Base-by-base conservation (phyloP, 2,888 invertebrate species). In the Arge pagana region DNA sequence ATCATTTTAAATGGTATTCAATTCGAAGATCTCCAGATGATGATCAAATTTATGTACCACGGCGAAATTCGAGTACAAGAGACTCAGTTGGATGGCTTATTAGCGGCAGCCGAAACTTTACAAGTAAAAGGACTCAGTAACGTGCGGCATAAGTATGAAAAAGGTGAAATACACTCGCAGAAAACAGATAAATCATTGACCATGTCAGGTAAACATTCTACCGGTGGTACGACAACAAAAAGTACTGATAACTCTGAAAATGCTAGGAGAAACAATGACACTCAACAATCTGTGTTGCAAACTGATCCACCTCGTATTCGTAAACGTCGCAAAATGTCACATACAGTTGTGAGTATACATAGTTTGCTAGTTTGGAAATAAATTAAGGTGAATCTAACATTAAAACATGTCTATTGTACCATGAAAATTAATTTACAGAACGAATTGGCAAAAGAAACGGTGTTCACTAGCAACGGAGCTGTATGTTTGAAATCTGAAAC, bases 31-130 rank as follows among this genome's bases (percentile, higher is more conserved):
- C 64, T 80, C 3, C 73, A 76, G 56, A 68, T 76, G 43, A 75
- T 81, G 26, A 68, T 81, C 18, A 77, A 77, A 50, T 81, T 80
- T 58, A 79, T 81, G 75, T 81, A 81, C 62, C 71, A 72, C 54
- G 81, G 81, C 13, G 80, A 81, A 68, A 76, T 80, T n/a, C 78
- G 77, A 65, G 78, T 80, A 7, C 63, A 71, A 4, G 79, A 80
- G 58, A 62, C 66, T 11, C 79, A 80, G 55, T 64, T 81, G 55
- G 75, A 77, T 48, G 65, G 72, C 51, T 67, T 81, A 26, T 59
- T 81, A 26, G 68, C 70, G 3, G 70, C 78, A 23, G 80, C 80
- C 2, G 78, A 79, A 64, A 68, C 70, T 19, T 66, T 80, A 11
- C 77, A 79, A 67, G 72, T 81, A 2, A 80, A 80, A 68, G 81